Evolutionary conservation across 2,797 vertebrate genomes (phyloP).

Genomic region (Phylloscopus collybita): DNA sequence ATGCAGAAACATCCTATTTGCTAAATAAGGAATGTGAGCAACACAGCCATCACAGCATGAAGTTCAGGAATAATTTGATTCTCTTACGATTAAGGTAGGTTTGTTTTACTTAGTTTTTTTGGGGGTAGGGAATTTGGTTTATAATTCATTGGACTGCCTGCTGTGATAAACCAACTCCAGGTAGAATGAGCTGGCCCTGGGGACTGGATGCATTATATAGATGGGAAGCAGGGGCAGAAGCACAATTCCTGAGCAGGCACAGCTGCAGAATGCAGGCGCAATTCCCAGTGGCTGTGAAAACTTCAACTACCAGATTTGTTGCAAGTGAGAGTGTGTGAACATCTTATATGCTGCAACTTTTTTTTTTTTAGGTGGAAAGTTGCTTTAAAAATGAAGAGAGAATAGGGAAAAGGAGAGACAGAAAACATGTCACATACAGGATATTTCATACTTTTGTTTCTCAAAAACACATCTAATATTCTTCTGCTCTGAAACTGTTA

Average conservation of each 20-base stretch:
- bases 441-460: not conserved
- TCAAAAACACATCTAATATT: not conserved
- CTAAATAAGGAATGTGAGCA: not conserved
- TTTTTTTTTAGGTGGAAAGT: not conserved
- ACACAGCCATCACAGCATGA: not conserved
- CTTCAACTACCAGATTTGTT: not conserved
- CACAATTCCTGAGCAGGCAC: not conserved
- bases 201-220: not conserved
- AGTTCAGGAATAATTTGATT: not conserved
- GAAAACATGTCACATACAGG: not conserved
- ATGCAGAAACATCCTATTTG: not conserved
- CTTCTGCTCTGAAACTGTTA: not conserved
- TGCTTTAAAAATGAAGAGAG: not conserved
- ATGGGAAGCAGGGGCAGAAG: not conserved
- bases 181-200: not conserved
- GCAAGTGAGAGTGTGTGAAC: not conserved
- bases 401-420: not conserved
- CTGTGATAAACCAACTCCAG: not conserved
- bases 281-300: not conserved
- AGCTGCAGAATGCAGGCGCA: not conserved
- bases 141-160: not conserved
- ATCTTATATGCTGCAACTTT: not conserved
- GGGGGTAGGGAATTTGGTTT: rapidly evolving
- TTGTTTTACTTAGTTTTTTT: not conserved
- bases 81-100: not conserved